These are phyloP conservation scores for Rhadinocentrus ornatus DNA, from an alignment of 2,797 vertebrate species.

Conservation along the genomic window DNA sequence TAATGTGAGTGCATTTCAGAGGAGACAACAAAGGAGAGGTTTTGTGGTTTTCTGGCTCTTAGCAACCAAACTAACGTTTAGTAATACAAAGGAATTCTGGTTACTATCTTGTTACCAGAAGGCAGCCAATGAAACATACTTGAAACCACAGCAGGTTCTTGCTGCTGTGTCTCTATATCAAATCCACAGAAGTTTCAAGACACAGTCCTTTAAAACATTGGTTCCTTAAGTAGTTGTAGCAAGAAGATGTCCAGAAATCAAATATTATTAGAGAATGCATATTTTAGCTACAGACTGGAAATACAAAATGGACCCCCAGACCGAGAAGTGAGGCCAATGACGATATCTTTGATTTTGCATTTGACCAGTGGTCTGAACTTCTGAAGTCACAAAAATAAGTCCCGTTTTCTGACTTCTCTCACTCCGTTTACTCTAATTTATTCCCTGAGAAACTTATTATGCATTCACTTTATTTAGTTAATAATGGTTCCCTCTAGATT, in stretches of 20 bases:
- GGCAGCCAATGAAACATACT: neutral
- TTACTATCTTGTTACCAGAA: conserved; percentile 46
- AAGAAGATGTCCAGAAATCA: neutral
- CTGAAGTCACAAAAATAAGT: too few species aligned
- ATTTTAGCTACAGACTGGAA: neutral
- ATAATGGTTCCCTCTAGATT: too few species aligned
- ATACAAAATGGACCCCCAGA: too few species aligned
- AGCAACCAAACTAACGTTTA: conserved; percentile 49
- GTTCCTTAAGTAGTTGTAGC: neutral
- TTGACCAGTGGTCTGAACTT: too few species aligned
- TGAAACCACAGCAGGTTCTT: neutral
- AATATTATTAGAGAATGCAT: neutral
- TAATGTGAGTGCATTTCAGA: conserved; percentile 23
- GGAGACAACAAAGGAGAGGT: conserved; percentile 27
- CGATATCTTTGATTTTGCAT: too few species aligned
- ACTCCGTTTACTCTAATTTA: too few species aligned
- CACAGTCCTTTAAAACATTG: neutral
- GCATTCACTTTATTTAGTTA: too few species aligned
- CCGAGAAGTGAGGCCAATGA: too few species aligned
- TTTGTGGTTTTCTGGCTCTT: conserved; percentile 43
- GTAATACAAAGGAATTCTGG: conserved; percentile 21
- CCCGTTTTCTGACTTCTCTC: too few species aligned
- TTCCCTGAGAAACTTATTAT: too few species aligned
- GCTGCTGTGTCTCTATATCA: neutral
- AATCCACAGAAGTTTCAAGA: neutral